Percentiles rank a stretch among this genome's conserved stretches.
Evolutionary conservation across 2,888 invertebrate species (phyloP).

Genomic region (Encarsia formosa): DNA sequence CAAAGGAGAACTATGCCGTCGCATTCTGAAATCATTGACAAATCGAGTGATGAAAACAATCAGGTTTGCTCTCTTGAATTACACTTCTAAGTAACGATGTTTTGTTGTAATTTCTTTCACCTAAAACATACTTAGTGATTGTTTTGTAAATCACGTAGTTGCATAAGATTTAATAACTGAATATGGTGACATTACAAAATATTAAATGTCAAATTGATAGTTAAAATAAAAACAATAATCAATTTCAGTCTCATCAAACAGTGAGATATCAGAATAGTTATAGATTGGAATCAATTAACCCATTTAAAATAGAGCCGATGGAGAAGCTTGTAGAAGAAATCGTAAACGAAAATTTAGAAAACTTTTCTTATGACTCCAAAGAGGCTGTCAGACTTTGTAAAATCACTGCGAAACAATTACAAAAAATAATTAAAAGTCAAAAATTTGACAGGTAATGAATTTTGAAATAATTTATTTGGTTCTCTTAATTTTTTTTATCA

Average conservation of each 20-base stretch:
- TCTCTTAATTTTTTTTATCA: too few relatives aligned
- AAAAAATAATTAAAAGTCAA: constrained; percentile 60
- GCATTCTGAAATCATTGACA: constrained; percentile 30
- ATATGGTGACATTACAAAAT: too few relatives aligned
- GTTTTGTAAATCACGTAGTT: neutral
- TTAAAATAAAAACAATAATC: too few relatives aligned
- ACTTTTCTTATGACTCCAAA: constrained; percentile 59
- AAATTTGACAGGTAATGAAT: constrained; percentile 68
- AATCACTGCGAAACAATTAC: constrained; percentile 59
- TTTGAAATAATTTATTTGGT: too few relatives aligned
- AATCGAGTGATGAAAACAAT: constrained; percentile 26
- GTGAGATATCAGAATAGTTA: constrained; percentile 62
- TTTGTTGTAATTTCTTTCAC: too few relatives aligned
- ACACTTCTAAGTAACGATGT: too few relatives aligned
- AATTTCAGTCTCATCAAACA: too few relatives aligned
- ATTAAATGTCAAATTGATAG: too few relatives aligned
- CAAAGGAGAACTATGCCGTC: constrained; percentile 31
- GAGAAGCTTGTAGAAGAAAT: constrained; percentile 59
- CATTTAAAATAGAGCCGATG: constrained; percentile 61
- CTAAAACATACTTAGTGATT: too few relatives aligned
- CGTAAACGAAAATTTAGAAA: constrained; percentile 58
- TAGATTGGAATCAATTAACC: constrained; percentile 61
- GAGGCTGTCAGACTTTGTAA: constrained; percentile 58
- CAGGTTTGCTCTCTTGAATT: too few relatives aligned
- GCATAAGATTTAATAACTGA: neutral